These are phyloP conservation scores for Ifrita kowaldi DNA, from an alignment of 2,113 vertebrate genomes.

Conservation along the genomic window DNA sequence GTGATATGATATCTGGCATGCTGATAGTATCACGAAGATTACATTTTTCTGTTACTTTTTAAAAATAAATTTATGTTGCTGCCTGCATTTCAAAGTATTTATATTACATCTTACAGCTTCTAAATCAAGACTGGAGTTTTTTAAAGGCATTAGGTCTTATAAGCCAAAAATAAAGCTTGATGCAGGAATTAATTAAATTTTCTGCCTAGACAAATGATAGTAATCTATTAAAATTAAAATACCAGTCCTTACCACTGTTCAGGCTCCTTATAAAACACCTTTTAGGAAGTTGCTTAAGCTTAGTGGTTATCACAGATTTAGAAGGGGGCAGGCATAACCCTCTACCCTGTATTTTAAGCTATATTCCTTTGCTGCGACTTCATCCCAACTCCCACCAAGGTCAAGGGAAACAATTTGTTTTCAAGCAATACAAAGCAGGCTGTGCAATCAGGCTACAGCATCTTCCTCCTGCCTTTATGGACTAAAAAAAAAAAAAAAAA, in stretches of 20 bases:
- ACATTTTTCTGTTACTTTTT: not conserved
- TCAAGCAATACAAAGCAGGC: not conserved
- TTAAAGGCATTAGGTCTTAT: not conserved
- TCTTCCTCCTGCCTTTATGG: not conserved
- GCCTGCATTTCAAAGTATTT: slow-evolving; percentile 24
- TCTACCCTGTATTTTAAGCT: not conserved
- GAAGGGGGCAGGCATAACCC: not conserved
- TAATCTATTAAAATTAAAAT: slow-evolving; percentile 19
- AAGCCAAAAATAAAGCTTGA: not conserved
- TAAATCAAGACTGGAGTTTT: not conserved
- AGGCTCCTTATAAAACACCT: not conserved
- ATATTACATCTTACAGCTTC: not conserved
- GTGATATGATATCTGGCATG: not conserved
- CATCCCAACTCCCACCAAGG: not conserved
- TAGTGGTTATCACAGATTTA: not conserved
- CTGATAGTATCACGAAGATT: not conserved
- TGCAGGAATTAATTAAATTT: not conserved
- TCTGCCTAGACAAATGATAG: not conserved
- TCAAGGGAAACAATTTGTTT: not conserved
- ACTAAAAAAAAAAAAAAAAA: not conserved
- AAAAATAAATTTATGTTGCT: not conserved
- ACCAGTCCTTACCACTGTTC: not conserved
- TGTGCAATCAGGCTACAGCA: not conserved
- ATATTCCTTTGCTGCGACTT: not conserved
- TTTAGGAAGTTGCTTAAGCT: not conserved